A percentile compares a stretch with the other conserved stretches of the same genome.
Evolutionary conservation across 2,113 vertebrate genomes (phyloP).

Genomic region (Pandion haliaetus): DNA sequence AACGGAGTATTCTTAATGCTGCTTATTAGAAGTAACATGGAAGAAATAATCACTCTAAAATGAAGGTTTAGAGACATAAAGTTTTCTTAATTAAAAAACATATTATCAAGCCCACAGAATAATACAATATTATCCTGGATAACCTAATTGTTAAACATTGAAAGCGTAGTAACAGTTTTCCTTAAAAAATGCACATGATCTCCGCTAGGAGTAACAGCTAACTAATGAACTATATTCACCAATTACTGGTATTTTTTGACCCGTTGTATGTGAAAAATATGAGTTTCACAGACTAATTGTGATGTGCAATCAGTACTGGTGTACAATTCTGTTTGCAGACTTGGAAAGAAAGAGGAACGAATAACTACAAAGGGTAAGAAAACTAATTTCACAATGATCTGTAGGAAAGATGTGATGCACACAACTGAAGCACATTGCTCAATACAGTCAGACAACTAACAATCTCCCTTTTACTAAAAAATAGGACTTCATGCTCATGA

Average conservation of each 20-base stretch:
- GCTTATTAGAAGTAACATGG: neutral
- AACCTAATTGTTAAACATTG: neutral
- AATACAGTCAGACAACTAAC: neutral
- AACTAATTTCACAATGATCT: neutral
- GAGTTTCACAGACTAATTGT: neutral
- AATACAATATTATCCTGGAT: neutral
- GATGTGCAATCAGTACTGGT: neutral
- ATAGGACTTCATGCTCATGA: neutral
- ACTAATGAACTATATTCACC: neutral
- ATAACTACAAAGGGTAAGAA: neutral
- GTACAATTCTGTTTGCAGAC: neutral
- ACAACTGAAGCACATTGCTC: neutral
- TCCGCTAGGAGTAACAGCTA: neutral
- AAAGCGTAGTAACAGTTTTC: neutral
- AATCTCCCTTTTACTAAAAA: neutral
- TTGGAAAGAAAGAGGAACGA: neutral
- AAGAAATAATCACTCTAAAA: neutral
- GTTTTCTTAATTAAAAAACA: neutral
- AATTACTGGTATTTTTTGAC: neutral
- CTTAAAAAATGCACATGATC: neutral
- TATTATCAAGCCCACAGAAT: neutral
- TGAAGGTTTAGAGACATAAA: neutral
- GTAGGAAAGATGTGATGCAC: neutral
- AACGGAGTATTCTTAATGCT: neutral
- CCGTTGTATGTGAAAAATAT: neutral